These are phyloP conservation scores for Arvicola amphibius DNA, from an alignment of 2,797 vertebrate genomes.

Conservation along the genomic window DNA sequence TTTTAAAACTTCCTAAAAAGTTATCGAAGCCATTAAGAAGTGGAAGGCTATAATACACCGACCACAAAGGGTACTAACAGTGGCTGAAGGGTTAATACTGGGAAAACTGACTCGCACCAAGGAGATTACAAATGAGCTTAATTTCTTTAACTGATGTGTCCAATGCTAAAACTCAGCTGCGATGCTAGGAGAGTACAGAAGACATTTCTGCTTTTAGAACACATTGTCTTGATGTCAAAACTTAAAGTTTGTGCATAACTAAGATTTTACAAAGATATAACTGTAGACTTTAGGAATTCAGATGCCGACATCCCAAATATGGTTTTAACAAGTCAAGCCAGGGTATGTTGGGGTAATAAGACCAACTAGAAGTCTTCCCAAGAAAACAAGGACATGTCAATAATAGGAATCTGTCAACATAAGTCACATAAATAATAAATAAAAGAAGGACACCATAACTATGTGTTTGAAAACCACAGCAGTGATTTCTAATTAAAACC, in stretches of 20 bases:
- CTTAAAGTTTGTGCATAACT: neutral
- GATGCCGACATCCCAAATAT: constrained; percentile 17
- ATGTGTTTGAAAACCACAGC: neutral
- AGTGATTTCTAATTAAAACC: constrained; percentile 26
- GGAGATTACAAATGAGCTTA: neutral
- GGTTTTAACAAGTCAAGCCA: neutral
- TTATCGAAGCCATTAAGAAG: constrained; percentile 9
- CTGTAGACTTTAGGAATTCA: neutral
- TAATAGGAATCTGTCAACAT: neutral
- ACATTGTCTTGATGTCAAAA: neutral
- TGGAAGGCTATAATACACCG: constrained; percentile 18
- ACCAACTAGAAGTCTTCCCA: constrained; percentile 15
- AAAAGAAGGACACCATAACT: neutral
- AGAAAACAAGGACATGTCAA: neutral
- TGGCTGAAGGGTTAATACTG: neutral
- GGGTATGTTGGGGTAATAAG: neutral
- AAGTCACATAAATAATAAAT: neutral
- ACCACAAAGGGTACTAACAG: neutral
- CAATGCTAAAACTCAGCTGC: neutral
- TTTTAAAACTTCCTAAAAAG: neutral
- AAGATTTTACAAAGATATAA: neutral
- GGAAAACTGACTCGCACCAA: neutral
- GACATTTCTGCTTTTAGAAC: neutral
- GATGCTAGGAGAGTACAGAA: neutral
- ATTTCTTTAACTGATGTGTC: constrained; percentile 7